phyloP scores from a whole-genome alignment of 2,113 vertebrate genomes.

The Theropithecus gelada region DNA sequence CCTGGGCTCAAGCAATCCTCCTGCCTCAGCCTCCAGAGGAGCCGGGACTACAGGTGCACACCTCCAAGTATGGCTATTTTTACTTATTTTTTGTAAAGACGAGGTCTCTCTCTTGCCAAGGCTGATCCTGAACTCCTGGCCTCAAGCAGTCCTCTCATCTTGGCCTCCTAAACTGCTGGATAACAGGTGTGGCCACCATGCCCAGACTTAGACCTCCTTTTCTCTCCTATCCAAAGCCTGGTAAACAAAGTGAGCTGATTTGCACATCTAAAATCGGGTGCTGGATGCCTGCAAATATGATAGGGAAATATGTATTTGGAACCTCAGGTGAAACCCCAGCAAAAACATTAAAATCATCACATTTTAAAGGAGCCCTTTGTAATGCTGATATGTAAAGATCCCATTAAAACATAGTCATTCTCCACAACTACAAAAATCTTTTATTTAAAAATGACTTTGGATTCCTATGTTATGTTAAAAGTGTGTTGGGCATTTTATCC shows the following conservation, averaged over 20 bases:
- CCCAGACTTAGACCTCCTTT: background rate
- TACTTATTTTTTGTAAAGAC: too few relatives aligned
- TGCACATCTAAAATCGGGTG: background rate
- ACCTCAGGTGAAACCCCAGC: background rate
- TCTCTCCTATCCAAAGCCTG: slow-evolving; percentile 6
- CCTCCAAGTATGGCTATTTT: too few relatives aligned
- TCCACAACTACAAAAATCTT: slow-evolving; percentile 72
- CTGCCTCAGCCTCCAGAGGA: too few relatives aligned
- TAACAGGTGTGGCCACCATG: too few relatives aligned
- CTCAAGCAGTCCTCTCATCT: too few relatives aligned
- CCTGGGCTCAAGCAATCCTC: too few relatives aligned
- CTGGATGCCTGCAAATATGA: background rate
- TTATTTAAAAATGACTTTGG: slow-evolving; percentile 76
- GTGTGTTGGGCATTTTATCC: slow-evolving; percentile 78
- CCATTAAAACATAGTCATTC: slow-evolving; percentile 73
- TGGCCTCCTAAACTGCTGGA: too few relatives aligned
- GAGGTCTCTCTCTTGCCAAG: too few relatives aligned
- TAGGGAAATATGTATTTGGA: background rate
- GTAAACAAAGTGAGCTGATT: background rate
- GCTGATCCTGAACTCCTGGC: too few relatives aligned
- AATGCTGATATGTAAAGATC: background rate
- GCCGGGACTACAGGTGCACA: too few relatives aligned
- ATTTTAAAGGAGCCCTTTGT: slow-evolving; percentile 33
- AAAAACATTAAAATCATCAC: background rate
- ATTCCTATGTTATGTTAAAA: slow-evolving; percentile 72